A percentile compares a stretch with the other conserved stretches of the same genome.
phyloP scores from a whole-genome alignment of 2,888 invertebrate species.

The Branchellion lobata region DNA sequence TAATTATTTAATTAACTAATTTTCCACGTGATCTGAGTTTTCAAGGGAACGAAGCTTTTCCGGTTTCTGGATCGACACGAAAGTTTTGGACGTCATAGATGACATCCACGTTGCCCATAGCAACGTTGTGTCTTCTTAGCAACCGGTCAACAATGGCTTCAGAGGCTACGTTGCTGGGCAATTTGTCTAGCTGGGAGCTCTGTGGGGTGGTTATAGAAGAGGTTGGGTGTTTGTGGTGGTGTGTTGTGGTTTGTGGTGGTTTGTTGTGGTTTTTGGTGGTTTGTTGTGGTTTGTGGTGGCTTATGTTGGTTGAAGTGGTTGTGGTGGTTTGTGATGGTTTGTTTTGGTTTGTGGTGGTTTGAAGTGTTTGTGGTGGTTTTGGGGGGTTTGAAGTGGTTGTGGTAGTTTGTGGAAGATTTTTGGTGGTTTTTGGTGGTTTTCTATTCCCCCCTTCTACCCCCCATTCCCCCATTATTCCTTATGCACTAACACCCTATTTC shows the following conservation, averaged over 20 bases:
- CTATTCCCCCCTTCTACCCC: too few relatives aligned
- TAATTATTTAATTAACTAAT: too few relatives aligned
- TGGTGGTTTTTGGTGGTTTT: too few relatives aligned
- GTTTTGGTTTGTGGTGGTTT: too few relatives aligned
- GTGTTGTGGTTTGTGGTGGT: not conserved
- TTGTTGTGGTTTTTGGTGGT: not conserved
- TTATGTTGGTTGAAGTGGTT: not conserved
- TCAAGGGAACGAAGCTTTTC: constrained; percentile 43
- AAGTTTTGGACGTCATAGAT: constrained; percentile 30
- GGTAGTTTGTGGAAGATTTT: too few relatives aligned
- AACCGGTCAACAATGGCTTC: constrained; percentile 38
- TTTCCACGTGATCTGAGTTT: too few relatives aligned
- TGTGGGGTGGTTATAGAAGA: too few relatives aligned
- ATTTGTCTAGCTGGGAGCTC: not conserved
- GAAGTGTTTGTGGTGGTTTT: too few relatives aligned
- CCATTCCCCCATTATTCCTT: too few relatives aligned
- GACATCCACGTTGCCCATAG: constrained; percentile 11
- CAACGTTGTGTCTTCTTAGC: constrained; percentile 37
- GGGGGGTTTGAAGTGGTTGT: too few relatives aligned
- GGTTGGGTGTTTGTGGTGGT: too few relatives aligned
- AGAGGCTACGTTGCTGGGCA: constrained; percentile 12
- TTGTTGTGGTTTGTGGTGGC: not conserved
- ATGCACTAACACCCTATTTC: too few relatives aligned
- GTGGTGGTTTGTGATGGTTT: not conserved
- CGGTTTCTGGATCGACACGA: constrained; percentile 20